Conservation (phyloP, 1,140 invertebrate genomes). For the Solenopsis invicta region DNA sequence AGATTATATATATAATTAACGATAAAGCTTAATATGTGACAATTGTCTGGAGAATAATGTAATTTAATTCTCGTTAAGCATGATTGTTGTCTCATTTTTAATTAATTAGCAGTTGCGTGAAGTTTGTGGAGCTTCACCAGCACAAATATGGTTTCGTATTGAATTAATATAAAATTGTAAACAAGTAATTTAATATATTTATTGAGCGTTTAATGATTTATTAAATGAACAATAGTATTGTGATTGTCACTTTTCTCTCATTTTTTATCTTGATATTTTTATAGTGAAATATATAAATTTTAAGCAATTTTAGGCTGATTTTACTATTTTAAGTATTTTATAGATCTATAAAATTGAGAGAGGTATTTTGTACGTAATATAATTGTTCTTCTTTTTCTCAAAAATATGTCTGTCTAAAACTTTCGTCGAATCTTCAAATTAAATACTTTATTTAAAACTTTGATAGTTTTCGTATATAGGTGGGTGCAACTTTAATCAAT, state of each 20-base stretch:
- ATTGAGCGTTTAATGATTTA: constrained; percentile 1
- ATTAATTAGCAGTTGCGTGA: constrained; percentile 15
- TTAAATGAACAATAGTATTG: constrained; percentile 18
- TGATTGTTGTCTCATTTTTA: background rate
- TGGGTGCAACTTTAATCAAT: background rate
- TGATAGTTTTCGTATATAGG: background rate
- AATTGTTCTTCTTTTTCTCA: background rate
- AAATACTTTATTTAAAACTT: constrained; percentile 18
- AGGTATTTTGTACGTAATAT: constrained; percentile 8
- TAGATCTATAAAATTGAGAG: background rate
- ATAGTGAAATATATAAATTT: background rate
- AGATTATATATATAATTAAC: background rate
- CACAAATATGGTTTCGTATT: background rate
- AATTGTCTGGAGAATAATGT: background rate
- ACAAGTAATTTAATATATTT: constrained; percentile 23
- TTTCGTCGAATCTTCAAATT: background rate
- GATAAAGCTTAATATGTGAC: background rate
- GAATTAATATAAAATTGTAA: constrained; percentile 17
- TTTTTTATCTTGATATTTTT: background rate
- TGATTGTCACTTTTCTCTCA: background rate
- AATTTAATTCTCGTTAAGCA: background rate
- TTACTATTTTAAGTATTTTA: constrained; percentile 22
- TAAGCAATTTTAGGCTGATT: background rate
- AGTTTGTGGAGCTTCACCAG: background rate
- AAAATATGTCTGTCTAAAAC: background rate